Evolutionary conservation across 2,888 invertebrate species (phyloP), one percentile per base, ranked within the genome.

Genomic region (Ochlodes sylvanus): DNA sequence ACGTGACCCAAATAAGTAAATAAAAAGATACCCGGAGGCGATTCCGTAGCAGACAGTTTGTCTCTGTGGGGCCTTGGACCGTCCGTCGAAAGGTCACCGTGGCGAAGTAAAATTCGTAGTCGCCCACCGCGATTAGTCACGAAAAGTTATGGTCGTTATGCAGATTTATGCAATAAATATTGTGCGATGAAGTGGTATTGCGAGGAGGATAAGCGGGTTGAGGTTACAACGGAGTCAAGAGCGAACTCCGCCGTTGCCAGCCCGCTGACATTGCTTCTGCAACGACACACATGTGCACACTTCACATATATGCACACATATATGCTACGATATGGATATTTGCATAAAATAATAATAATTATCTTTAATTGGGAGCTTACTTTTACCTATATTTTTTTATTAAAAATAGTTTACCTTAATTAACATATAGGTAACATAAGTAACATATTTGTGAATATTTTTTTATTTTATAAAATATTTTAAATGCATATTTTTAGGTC

Each of bases 101-200:
- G 27, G 55, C 55, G 7, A 61, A 61, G 67, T 68, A 62, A 68
- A 68, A 62, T 56, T 62, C 38, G 56, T 17, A 47, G 56, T 58
- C 63, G 63, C 62, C 50, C 71, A 55, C 63, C 54, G 44, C 65
- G 69, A 71, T 73, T 72, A 71, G 69, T 75, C 73, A 74, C 69
- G 68, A 74, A 63, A 66, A 70, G 56, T 66, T 71, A 57, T 57
- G 70, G 70, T 65, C 66, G 68, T 74, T 78, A 79, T 80, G 79
- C 76, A 80, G 76, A 83, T 81, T 76, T 75, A 79, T 81, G 78
- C 80, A 80, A 77, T 79, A 79, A 76, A 77, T 75, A 76, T 75
- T 74, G 70, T 74, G 70, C 72, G 73, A 75, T 76, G 73, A 75
- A 71, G 76, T 78, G 73, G 77, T 75, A 72, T 73, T 73, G 75